A percentile compares a stretch with the other conserved stretches of the same genome.
phyloP scores from a whole-genome alignment of 2,113 vertebrate species.

The Petrocephalus microphthalmus region DNA sequence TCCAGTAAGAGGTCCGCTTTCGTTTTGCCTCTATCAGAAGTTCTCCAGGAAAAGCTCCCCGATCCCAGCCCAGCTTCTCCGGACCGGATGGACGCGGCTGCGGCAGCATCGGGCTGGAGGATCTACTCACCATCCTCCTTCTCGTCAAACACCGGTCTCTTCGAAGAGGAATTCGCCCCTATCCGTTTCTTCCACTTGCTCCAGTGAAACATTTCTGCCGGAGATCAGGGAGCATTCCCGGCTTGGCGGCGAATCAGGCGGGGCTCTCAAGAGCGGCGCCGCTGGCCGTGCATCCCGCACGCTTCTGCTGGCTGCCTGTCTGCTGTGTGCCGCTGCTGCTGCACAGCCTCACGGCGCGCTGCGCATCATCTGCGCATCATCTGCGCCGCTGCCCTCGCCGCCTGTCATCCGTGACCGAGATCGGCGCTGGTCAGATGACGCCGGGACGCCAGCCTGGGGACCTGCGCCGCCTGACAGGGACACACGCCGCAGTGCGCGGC shows the following conservation, averaged over 20 bases:
- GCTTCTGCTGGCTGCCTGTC: background rate
- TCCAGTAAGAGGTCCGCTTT: background rate
- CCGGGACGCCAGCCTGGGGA: background rate
- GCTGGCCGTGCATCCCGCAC: background rate
- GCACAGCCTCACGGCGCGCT: background rate
- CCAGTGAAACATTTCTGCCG: conserved; percentile 87
- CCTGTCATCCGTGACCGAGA: conserved; percentile 5
- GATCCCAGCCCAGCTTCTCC: background rate
- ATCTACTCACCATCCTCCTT: conserved; percentile 83
- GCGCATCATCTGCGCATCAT: background rate
- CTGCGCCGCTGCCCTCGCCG: background rate
- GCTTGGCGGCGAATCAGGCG: conserved; percentile 52
- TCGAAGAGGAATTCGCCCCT: conserved; percentile 85
- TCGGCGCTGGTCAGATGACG: conserved; percentile 1
- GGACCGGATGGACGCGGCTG: background rate
- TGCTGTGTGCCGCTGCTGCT: background rate
- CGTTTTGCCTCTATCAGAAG: background rate
- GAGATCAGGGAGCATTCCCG: conserved; percentile 77
- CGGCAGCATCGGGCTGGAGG: background rate
- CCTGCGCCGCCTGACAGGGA: background rate
- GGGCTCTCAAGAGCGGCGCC: background rate
- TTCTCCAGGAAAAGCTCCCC: background rate
- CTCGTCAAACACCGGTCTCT: conserved; percentile 92
- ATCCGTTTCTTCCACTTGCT: conserved; percentile 98
- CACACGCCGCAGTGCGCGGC: background rate